Evolutionary conservation across 1,140 invertebrate species (phyloP).

Genomic region (Pomacea maculata): DNA sequence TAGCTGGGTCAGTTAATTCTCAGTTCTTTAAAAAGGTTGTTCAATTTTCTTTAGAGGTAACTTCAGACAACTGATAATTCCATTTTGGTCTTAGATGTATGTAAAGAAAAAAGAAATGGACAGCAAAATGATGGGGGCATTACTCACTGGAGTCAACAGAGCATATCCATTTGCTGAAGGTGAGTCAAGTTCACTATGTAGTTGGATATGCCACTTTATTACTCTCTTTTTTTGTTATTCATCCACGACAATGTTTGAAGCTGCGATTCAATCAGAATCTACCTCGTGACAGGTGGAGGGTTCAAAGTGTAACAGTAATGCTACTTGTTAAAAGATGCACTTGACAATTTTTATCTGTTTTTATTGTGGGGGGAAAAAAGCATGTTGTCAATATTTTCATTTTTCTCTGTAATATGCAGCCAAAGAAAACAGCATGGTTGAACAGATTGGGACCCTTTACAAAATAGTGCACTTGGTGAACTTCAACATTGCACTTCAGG

Average conservation of each 20-base stretch:
- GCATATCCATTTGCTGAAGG: slow-evolving; percentile 82
- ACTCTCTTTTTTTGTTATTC: not conserved
- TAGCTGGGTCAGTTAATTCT: too few relatives aligned
- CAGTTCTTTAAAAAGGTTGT: too few relatives aligned
- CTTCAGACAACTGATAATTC: slow-evolving; percentile 15
- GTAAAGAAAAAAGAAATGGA: slow-evolving; percentile 79
- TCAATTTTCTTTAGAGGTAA: too few relatives aligned
- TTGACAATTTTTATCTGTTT: not conserved
- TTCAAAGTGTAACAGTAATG: too few relatives aligned
- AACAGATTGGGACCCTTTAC: slow-evolving; percentile 87
- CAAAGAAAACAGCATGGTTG: slow-evolving; percentile 68
- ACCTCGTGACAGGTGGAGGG: not conserved
- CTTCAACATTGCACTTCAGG: slow-evolving; percentile 87
- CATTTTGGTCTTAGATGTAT: slow-evolving; percentile 68
- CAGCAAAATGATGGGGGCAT: slow-evolving; percentile 88
- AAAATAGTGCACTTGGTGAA: slow-evolving; percentile 82
- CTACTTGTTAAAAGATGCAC: not conserved
- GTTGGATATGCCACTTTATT: not conserved
- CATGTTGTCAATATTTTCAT: not conserved
- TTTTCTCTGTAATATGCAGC: slow-evolving; percentile 50
- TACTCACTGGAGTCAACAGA: slow-evolving; percentile 87
- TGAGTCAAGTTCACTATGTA: slow-evolving; percentile 20
- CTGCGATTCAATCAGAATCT: not conserved
- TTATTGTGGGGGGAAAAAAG: not conserved
- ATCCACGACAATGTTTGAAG: not conserved